Evolutionary conservation across 2,113 vertebrate species (phyloP).

Genomic region (Rhynchomys soricoides): DNA sequence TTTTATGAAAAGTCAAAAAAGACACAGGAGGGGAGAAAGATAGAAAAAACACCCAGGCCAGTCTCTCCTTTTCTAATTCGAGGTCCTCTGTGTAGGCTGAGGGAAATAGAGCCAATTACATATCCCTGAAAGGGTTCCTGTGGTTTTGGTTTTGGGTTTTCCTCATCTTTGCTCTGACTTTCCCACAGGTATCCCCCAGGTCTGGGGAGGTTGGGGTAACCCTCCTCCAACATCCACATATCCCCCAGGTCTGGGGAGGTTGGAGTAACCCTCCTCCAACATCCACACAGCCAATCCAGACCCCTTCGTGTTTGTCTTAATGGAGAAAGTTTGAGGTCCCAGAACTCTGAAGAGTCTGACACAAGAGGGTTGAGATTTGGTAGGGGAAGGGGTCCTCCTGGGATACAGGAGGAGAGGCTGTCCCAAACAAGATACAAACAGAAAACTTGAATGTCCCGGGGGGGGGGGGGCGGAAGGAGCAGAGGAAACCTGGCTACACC

Average conservation of each 20-base stretch:
- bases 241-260: too few species aligned
- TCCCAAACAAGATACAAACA: neutral
- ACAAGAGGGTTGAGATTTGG: neutral
- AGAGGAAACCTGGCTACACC: neutral
- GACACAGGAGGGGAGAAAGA: neutral
- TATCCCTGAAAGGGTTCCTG: neutral
- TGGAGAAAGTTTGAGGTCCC: neutral
- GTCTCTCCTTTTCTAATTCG: neutral
- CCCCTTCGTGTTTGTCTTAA: too few species aligned
- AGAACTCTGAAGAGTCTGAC: neutral
- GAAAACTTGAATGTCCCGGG: neutral
- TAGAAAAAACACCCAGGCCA: neutral
- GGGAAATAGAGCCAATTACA: too few species aligned
- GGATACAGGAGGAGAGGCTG: too few species aligned
- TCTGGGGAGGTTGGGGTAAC: too few species aligned
- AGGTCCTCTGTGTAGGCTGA: neutral
- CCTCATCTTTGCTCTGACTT: neutral
- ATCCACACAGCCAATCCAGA: neutral
- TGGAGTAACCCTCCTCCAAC: neutral
- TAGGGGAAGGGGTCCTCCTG: too few species aligned
- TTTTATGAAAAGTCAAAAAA: constrained; percentile 27
- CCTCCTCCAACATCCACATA: neutral
- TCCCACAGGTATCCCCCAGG: neutral
- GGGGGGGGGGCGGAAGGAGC: too few species aligned
- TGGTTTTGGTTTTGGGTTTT: neutral